Evolutionary conservation across 1,140 invertebrate species (phyloP).

Genomic region (Neelides sp.): DNA sequence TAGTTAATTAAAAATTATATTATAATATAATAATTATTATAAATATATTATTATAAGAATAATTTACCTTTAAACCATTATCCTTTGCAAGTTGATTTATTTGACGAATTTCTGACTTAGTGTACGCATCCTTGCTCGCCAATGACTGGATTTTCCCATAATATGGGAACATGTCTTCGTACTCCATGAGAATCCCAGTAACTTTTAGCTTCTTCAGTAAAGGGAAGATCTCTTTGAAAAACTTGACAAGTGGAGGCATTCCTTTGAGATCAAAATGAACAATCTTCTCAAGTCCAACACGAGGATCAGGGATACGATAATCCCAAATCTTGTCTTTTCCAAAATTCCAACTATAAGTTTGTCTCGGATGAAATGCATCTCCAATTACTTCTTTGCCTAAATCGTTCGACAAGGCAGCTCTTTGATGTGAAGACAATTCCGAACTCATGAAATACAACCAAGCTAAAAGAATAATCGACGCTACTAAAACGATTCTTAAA

Average conservation of each 20-base stretch:
- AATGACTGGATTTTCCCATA: conserved; percentile 38
- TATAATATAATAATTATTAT: neutral
- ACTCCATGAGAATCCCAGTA: conserved; percentile 42
- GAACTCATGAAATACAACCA: too few relatives aligned
- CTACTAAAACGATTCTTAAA: too few relatives aligned
- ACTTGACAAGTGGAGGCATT: conserved; percentile 61
- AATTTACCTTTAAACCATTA: conserved; percentile 40
- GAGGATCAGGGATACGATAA: too few relatives aligned
- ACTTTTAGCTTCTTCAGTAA: conserved; percentile 54
- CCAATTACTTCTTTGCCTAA: too few relatives aligned
- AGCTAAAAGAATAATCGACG: too few relatives aligned
- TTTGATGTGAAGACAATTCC: too few relatives aligned
- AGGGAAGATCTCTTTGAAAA: conserved; percentile 58
- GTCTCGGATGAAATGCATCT: too few relatives aligned
- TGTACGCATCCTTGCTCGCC: conserved; percentile 45
- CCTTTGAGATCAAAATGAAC: conserved; percentile 86
- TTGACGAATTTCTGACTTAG: conserved; percentile 36
- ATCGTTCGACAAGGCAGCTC: too few relatives aligned
- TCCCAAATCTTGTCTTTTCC: too few relatives aligned
- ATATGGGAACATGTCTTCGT: conserved; percentile 46
- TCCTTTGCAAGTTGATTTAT: conserved; percentile 36
- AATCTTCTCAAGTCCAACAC: conserved; percentile 35
- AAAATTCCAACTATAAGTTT: too few relatives aligned
- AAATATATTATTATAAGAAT: conserved; percentile 25
- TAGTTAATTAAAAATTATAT: neutral